phyloP scores from a whole-genome alignment of 2,888 invertebrate species.

The Hirtodrosophila duncani region DNA sequence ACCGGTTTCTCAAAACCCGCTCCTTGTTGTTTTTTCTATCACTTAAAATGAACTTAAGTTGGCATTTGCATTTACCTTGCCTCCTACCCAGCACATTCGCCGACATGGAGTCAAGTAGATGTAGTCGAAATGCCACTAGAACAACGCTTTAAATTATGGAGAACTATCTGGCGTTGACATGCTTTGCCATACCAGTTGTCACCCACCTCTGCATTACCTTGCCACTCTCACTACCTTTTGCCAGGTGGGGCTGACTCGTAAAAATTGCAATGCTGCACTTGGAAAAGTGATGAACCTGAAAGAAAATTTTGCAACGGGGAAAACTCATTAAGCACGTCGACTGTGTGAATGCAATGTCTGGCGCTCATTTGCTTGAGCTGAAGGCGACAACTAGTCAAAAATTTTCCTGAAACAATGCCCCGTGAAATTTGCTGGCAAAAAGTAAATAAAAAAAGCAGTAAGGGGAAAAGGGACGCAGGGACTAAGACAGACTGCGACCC shows the following conservation, averaged over 20 bases:
- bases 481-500: no score
- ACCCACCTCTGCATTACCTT: background rate
- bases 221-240: background rate
- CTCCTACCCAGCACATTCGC: background rate
- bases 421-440: slow-evolving; percentile 40
- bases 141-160: slow-evolving; percentile 67
- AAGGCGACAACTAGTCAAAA: slow-evolving; percentile 59
- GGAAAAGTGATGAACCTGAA: slow-evolving; percentile 71
- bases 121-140: slow-evolving; percentile 68
- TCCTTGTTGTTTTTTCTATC: slow-evolving; percentile 60
- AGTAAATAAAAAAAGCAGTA: slow-evolving; percentile 10
- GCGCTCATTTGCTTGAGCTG: slow-evolving; percentile 34
- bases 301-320: slow-evolving; percentile 52
- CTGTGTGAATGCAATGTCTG: slow-evolving; percentile 50
- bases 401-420: slow-evolving; percentile 59
- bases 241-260: no score
- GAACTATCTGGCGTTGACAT: slow-evolving; percentile 52
- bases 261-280: slow-evolving; percentile 57
- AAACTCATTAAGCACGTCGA: slow-evolving; percentile 70
- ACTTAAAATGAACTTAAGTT: slow-evolving; percentile 76
- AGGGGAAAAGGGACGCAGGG: slow-evolving; percentile 23
- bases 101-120: slow-evolving; percentile 55
- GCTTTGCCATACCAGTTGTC: background rate
- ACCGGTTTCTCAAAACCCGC: slow-evolving; percentile 39
- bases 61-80: slow-evolving; percentile 71